phyloP scores from a whole-genome alignment of 2,888 invertebrate species.

The Lordiphosa fenestrarum region DNA sequence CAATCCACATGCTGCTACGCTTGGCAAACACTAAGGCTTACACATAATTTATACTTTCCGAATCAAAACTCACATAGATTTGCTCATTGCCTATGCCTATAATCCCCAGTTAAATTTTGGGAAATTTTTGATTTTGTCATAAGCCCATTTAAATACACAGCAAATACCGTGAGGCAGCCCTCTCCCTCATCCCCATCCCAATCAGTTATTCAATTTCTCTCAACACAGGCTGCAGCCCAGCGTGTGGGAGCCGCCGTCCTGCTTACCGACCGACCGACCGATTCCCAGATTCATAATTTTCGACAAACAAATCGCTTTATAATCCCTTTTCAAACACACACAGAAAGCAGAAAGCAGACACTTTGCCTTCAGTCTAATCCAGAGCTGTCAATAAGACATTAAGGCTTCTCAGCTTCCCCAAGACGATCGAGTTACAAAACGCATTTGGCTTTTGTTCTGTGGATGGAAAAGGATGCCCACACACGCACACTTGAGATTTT shows the following conservation, averaged over 20 bases:
- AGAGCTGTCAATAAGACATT: conserved; percentile 70
- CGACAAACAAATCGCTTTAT: conserved; percentile 72
- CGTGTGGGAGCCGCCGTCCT: conserved; percentile 65
- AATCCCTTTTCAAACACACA: conserved; percentile 66
- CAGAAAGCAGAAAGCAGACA: conserved; percentile 31
- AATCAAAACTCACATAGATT: too few species aligned
- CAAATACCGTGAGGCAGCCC: conserved; percentile 10
- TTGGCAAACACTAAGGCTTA: too few species aligned
- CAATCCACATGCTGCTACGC: too few species aligned
- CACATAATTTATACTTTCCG: too few species aligned
- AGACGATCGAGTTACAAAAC: conserved; percentile 59
- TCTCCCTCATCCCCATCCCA: conserved; percentile 8
- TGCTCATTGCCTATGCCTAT: too few species aligned
- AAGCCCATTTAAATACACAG: too few species aligned
- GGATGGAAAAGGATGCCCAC: conserved; percentile 55
- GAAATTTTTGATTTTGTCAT: too few species aligned
- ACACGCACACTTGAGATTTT: conserved; percentile 15
- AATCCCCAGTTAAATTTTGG: too few species aligned
- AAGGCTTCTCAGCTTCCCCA: conserved; percentile 42
- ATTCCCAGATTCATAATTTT: conserved; percentile 69
- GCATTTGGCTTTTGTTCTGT: conserved; percentile 46
- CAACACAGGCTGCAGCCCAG: conserved; percentile 3
- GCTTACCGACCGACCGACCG: conserved; percentile 7
- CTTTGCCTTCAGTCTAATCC: conserved; percentile 66
- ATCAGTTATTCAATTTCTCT: not conserved